Base-by-base conservation (phyloP, 92 coral and sea anemone genomes). In the Epizoanthus ramosus region DNA sequence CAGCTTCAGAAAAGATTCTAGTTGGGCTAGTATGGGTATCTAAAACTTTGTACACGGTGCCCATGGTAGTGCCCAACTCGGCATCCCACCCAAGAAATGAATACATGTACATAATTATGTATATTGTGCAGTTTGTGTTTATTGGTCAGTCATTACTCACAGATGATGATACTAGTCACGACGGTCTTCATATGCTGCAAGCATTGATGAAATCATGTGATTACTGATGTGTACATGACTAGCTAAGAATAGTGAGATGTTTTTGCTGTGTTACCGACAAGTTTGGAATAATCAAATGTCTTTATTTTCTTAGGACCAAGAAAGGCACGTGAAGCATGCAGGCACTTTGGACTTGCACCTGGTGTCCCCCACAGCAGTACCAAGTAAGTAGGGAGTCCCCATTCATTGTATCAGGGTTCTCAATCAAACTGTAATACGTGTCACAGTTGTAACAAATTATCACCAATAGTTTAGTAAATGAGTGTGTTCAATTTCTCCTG, bases 181-280 rank as follows among this genome's bases (percentile, higher is more conserved):
- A 97, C 98, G 99, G 99, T 97, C 99, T 97, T 97, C 99, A 91
- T 87, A 97, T 94, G 92, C 94, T 76, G 53, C 71, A 86, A 80
- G 94, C 92, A 92, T 79, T 97, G 99, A 90, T 97, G 99, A 97
- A 88, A 84, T 60, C 82, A 65, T 92, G 96, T 92, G 96, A 89
- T 89, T 83, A 85, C 99, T 97, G 99, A 97, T 89, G 96, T 87
- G 89, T 89, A 79, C 35, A 17, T 56, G 25, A 70, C 76, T 59
- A 56, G 84, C 5, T 65, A 6, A 31, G 45, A 54, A 28, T 37
- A 28, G 17, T 4, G n/a, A 75, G 53, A 12, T 19, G 9, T 37
- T 45, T 19, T 12, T 3, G 45, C 56, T 35, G 31, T 16, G 8
- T 15, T 24, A 6, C 2, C 35, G 4, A 53, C 39, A 1, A 1